Evolutionary conservation across 2,113 vertebrate genomes (phyloP), one percentile per base, ranked within the genome.

Genomic region (Stegastes partitus): DNA sequence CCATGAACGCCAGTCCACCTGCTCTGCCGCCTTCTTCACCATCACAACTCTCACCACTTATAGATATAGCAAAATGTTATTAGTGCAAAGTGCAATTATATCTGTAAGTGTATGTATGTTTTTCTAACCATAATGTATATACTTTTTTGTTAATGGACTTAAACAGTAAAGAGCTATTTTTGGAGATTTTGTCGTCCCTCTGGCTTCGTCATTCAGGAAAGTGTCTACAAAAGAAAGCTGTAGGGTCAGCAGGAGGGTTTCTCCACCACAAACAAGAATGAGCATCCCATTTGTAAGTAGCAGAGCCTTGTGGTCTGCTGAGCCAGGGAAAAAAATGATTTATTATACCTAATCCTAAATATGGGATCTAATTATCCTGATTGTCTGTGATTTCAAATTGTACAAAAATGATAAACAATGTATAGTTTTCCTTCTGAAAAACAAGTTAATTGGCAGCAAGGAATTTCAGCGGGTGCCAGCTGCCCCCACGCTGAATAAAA

Each of bases 11-110:
- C 67, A 28, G 34, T 8, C 64, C 66, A 71, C 68, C 77, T 66
- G 22, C 74, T 50, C 42, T 15, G 61, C 59, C 50, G 9, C 72
- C n/a, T 22, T 44, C 81, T 55, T 70, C 69, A 72, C 51, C 62
- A 34, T 72, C 74, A 61, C 74, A 74, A 62, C 81, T 58, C 44
- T 72, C 54, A 75, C 50, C 63, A 65, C 71, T 73, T 81, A 77
- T 85, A 86, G 76, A 85, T 65, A 83, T 82, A 59, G 34, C 83
- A 79, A 59, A 68, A 34, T 72, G 31, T 80, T 74, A 44, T 89
- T 91, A 90, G 70, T 77, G 75, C 77, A 79, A 92, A 89, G 86
- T 93, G 88, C 83, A 89, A 92, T 92, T 93, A 87, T 92, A 90
- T 87, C 86, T 91, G 77, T 90, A 72, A 83, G 83, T 90, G 79